phyloP scores from a whole-genome alignment of 2,888 invertebrate genomes.

The Tinea semifulvella region DNA sequence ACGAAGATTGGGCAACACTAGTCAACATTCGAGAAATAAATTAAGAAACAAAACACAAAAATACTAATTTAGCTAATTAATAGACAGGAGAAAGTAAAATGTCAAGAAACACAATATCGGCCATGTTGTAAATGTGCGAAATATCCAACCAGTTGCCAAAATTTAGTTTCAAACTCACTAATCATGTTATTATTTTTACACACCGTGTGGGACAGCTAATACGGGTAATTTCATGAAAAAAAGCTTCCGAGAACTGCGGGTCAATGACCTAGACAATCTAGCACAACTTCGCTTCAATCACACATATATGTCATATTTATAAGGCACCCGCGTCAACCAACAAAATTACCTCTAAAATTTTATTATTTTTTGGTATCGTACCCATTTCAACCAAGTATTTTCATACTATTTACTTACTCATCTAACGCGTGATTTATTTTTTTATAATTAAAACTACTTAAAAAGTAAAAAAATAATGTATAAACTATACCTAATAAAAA shows the following conservation, averaged over 20 bases:
- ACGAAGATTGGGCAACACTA: too few relatives aligned
- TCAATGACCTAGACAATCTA: slow-evolving; percentile 6
- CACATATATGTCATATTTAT: slow-evolving; percentile 14
- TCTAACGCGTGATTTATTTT: too few relatives aligned
- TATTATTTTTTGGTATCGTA: not conserved
- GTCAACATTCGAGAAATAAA: too few relatives aligned
- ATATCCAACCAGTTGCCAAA: not conserved
- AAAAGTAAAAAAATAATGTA: too few relatives aligned
- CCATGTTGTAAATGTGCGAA: not conserved
- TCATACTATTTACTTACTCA: too few relatives aligned
- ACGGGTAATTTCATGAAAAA: slow-evolving; percentile 12
- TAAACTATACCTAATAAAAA: too few relatives aligned
- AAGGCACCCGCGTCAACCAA: slow-evolving; percentile 4
- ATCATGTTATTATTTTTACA: slow-evolving; percentile 11
- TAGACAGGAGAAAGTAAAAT: too few relatives aligned
- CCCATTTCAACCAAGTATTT: too few relatives aligned
- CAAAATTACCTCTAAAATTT: not conserved
- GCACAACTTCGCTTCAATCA: slow-evolving; percentile 6
- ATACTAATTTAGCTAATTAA: too few relatives aligned
- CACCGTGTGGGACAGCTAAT: slow-evolving; percentile 4
- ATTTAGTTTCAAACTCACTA: not conserved
- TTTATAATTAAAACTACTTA: too few relatives aligned
- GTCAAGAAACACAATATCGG: too few relatives aligned
- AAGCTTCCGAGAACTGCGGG: not conserved
- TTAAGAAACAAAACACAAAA: too few relatives aligned